phyloP scores from a whole-genome alignment of 2,113 vertebrate genomes.

The Rhagologus leucostigma region DNA sequence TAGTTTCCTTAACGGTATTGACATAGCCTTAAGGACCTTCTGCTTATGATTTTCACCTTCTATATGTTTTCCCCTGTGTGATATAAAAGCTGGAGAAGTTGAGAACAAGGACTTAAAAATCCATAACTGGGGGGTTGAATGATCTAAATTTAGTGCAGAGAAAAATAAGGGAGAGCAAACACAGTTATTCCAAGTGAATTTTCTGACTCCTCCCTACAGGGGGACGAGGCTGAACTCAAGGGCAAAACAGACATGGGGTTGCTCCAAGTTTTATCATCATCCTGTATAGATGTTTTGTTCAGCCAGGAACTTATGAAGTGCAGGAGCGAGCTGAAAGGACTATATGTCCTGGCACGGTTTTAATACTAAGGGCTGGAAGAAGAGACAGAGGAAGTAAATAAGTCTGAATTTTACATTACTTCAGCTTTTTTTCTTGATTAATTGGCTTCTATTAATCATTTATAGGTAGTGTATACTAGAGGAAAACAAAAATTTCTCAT shows the following conservation, averaged over 20 bases:
- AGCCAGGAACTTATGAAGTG: background rate
- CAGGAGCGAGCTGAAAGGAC: background rate
- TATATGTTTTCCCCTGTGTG: background rate
- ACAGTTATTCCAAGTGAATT: background rate
- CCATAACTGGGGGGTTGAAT: background rate
- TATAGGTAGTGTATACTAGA: background rate
- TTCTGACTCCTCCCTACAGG: background rate
- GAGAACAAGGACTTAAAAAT: background rate
- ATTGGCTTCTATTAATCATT: background rate
- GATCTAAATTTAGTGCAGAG: background rate
- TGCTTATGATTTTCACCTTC: background rate
- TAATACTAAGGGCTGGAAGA: background rate
- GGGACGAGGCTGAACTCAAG: background rate
- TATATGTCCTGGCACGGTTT: background rate
- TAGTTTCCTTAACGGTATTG: background rate
- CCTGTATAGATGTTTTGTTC: background rate
- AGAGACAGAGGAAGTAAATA: background rate
- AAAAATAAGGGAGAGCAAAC: background rate
- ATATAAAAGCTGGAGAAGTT: background rate
- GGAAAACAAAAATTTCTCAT: background rate
- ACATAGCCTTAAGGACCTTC: background rate
- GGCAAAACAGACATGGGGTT: background rate
- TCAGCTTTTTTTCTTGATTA: background rate
- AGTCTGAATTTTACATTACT: background rate
- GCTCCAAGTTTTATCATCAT: background rate